phyloP scores from a whole-genome alignment of 2,888 invertebrate genomes.

The Teleogryllus oceanicus region DNA sequence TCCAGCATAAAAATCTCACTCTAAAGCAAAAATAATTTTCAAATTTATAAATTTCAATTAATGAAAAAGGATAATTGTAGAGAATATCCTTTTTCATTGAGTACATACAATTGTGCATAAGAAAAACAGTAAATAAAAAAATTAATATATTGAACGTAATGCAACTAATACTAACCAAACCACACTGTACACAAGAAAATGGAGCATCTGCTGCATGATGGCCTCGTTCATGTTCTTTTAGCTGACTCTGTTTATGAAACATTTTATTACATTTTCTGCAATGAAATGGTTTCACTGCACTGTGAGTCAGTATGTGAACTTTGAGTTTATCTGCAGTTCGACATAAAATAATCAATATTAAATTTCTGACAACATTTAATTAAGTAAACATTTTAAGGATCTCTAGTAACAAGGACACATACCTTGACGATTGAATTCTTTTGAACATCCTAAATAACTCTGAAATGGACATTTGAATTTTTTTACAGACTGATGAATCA shows the following conservation, averaged over 20 bases:
- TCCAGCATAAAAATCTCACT: too few relatives aligned
- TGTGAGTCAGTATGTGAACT: slow-evolving; percentile 61
- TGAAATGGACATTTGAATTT: slow-evolving; percentile 63
- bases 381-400: not conserved
- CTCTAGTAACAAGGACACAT: slow-evolving; percentile 42
- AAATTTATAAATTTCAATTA: too few relatives aligned
- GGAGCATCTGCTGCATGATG: slow-evolving; percentile 27
- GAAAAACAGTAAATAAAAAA: too few relatives aligned
- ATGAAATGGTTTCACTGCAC: slow-evolving; percentile 38
- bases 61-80: too few relatives aligned
- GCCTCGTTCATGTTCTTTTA: slow-evolving; percentile 32
- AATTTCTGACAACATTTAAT: not conserved
- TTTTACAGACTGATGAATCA: slow-evolving; percentile 60
- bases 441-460: slow-evolving; percentile 57
- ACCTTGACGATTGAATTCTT: slow-evolving; percentile 62
- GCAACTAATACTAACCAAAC: slow-evolving; percentile 27
- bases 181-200: slow-evolving; percentile 28
- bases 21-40: too few relatives aligned
- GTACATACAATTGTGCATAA: too few relatives aligned
- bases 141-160: not conserved
- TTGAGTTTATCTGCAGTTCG: slow-evolving; percentile 52
- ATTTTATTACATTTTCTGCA: slow-evolving; percentile 33
- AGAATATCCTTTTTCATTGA: too few relatives aligned
- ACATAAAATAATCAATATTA: not conserved
- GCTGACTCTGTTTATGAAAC: slow-evolving; percentile 29